Percentiles rank a stretch among this genome's conserved stretches.
Conservation (phyloP, 2,888 invertebrate species). For the Mycalesis mineus region DNA sequence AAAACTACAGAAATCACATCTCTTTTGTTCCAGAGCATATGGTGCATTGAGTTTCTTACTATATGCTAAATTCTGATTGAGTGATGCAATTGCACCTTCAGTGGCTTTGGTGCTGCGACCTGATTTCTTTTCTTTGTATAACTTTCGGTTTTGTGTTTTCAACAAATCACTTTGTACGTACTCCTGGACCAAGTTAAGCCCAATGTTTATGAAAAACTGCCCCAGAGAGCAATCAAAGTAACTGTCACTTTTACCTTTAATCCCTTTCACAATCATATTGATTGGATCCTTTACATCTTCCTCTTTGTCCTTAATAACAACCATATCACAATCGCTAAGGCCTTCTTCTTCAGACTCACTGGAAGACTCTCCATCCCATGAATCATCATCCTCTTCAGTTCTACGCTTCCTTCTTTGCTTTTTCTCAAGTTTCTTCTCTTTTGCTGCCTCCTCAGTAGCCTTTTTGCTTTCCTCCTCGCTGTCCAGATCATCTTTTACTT, state of each 20-base stretch:
- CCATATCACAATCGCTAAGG: conserved; percentile 65
- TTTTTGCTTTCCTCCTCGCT: conserved; percentile 34
- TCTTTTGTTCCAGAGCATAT: conserved; percentile 86
- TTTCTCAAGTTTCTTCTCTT: conserved; percentile 55
- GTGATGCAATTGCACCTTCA: conserved; percentile 89
- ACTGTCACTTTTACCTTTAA: conserved; percentile 79
- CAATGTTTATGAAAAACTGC: conserved; percentile 95
- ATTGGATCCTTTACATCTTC: conserved; percentile 73
- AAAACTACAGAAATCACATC: conserved; percentile 94
- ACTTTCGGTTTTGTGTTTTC: conserved; percentile 91
- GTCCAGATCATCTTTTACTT: conserved; percentile 41
- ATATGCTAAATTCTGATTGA: conserved; percentile 91
- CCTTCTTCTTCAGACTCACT: conserved; percentile 74
- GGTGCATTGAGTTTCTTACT: conserved; percentile 93
- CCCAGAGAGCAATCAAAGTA: conserved; percentile 94
- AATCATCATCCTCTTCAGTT: conserved; percentile 77
- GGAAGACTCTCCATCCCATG: conserved; percentile 79
- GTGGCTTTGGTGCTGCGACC: conserved; percentile 84
- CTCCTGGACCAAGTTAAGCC: conserved; percentile 94
- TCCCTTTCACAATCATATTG: conserved; percentile 58
- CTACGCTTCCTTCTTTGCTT: conserved; percentile 52
- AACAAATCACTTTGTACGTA: conserved; percentile 94
- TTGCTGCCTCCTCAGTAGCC: conserved; percentile 41
- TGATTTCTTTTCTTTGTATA: conserved; percentile 82
- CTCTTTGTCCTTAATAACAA: conserved; percentile 78